A percentile compares a stretch with the other conserved stretches of the same genome.
These are phyloP conservation scores for Brachyrhaphis roseni DNA, from an alignment of 2,797 vertebrate genomes.

Conservation along the genomic window DNA sequence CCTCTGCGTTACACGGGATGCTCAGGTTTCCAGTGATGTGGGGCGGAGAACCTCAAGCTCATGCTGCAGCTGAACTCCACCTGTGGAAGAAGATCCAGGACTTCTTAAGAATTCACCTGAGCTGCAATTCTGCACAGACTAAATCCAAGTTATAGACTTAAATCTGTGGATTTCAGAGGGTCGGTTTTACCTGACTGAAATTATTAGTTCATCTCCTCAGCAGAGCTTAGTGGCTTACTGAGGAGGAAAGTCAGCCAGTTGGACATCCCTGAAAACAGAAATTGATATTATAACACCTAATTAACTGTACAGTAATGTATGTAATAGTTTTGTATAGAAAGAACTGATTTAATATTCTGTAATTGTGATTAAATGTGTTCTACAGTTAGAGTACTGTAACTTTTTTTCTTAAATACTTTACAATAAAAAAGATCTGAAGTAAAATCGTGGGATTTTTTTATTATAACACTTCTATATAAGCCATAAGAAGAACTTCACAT, in stretches of 20 bases:
- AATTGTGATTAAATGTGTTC: neutral
- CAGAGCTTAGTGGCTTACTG: neutral
- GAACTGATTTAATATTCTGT: neutral
- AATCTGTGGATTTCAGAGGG: neutral
- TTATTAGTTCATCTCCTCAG: neutral
- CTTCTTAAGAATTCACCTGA: conserved; percentile 60
- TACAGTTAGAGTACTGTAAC: neutral
- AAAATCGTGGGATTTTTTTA: no score
- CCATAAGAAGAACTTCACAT: no score
- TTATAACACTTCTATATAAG: no score
- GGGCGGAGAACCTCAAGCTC: conserved; percentile 65
- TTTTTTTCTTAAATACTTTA: no score
- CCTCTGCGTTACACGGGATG: conserved; percentile 45
- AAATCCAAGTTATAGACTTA: conserved; percentile 41
- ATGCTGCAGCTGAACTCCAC: conserved; percentile 65
- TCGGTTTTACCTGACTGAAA: neutral
- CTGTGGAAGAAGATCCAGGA: conserved; percentile 68
- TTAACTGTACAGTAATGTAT: neutral
- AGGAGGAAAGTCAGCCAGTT: neutral
- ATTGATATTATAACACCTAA: neutral
- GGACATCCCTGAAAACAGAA: neutral
- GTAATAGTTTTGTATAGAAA: neutral
- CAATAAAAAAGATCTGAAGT: no score
- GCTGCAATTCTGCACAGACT: neutral
- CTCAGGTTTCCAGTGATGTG: conserved; percentile 20